Conservation (phyloP, 2,888 invertebrate genomes). For the Andrena bucephala region DNA sequence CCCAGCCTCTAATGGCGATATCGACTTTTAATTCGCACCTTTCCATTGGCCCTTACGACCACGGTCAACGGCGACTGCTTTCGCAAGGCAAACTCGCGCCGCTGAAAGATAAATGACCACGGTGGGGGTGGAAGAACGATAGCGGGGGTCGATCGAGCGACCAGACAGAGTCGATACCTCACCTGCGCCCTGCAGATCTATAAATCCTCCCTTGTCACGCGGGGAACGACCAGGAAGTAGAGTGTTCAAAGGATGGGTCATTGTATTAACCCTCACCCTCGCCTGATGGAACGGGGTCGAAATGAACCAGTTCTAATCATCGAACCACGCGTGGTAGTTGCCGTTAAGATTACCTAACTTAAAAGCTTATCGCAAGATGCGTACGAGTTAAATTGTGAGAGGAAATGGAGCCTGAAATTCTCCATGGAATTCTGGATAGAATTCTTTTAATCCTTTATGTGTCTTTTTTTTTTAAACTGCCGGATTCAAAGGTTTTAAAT, state of each 20-base stretch:
- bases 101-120: conserved; percentile 24
- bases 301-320: too few relatives aligned
- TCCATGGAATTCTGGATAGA: too few relatives aligned
- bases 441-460: too few relatives aligned
- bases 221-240: background rate
- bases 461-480: too few relatives aligned
- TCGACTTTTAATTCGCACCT: conserved; percentile 47
- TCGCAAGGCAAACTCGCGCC: conserved; percentile 1
- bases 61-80: background rate
- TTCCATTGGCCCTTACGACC: background rate
- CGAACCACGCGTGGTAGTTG: too few relatives aligned
- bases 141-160: conserved; percentile 12
- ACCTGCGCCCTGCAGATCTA: background rate
- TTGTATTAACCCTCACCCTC: background rate
- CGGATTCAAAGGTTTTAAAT: too few relatives aligned
- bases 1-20: background rate
- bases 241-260: background rate
- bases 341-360: too few relatives aligned
- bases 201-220: conserved; percentile 11
- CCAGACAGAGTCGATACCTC: conserved; percentile 16
- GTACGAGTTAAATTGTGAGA: too few relatives aligned
- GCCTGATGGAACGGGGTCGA: too few relatives aligned
- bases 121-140: conserved; percentile 17
- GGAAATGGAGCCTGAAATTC: too few relatives aligned
- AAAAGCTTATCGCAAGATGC: too few relatives aligned